Percentiles rank a stretch among this genome's conserved stretches.
Conservation (phyloP, 2,888 invertebrate genomes). For the Ganaspis brasiliensis region DNA sequence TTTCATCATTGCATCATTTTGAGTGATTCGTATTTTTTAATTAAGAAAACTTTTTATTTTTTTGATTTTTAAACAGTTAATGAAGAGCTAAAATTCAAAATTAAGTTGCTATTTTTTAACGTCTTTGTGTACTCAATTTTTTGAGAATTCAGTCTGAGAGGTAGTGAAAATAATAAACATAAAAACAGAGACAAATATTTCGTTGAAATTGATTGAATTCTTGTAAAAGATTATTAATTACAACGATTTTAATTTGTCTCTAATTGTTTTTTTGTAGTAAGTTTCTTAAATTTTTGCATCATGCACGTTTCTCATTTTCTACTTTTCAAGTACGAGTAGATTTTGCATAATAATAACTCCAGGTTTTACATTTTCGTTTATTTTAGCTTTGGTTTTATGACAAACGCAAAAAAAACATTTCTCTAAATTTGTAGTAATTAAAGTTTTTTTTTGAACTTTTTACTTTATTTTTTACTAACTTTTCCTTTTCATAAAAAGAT, state of each 20-base stretch:
- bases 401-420: not conserved
- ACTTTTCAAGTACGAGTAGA: not conserved
- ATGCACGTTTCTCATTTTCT: constrained; percentile 22
- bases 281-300: constrained; percentile 15
- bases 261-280: not conserved
- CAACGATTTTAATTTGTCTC: constrained; percentile 22
- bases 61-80: not conserved
- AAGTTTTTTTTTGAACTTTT: no score
- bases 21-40: no score
- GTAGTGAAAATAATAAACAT: not conserved
- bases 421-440: no score
- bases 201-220: not conserved
- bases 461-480: no score
- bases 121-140: not conserved
- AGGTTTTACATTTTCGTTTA: not conserved
- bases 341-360: not conserved
- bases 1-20: not conserved
- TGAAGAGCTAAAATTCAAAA: not conserved
- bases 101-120: not conserved
- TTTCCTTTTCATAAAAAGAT: no score
- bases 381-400: not conserved
- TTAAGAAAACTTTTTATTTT: not conserved
- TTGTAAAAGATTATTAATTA: not conserved
- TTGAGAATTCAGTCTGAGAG: constrained; percentile 21
- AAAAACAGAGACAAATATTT: not conserved